Percentiles rank a stretch among this genome's conserved stretches.
These are phyloP conservation scores for Hippolais icterina DNA, from an alignment of 2,113 vertebrate genomes.

Conservation along the genomic window DNA sequence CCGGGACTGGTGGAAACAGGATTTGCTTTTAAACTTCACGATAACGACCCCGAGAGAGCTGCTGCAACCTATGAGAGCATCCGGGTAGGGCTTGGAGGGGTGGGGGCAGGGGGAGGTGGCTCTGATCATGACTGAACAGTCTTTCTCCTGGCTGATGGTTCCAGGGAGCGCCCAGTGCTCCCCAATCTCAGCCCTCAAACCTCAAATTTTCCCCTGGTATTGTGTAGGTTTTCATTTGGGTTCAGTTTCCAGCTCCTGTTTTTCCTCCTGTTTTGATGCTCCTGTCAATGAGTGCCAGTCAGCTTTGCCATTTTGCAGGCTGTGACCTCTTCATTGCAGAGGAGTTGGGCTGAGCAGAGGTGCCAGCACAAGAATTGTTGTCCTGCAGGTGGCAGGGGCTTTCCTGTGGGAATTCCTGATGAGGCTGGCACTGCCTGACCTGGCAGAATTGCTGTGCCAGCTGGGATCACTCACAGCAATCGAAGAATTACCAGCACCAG, in stretches of 20 bases:
- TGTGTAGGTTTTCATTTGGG: not conserved
- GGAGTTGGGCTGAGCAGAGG: not conserved
- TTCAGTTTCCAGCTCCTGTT: not conserved
- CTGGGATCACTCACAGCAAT: not conserved
- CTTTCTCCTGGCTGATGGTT: not conserved
- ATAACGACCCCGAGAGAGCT: slow-evolving; percentile 90
- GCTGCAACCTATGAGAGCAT: slow-evolving; percentile 92
- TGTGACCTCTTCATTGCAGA: not conserved
- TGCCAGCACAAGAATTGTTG: not conserved
- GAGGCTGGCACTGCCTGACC: not conserved
- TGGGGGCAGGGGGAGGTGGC: not conserved
- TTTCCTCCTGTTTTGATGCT: not conserved
- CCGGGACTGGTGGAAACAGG: slow-evolving; percentile 94
- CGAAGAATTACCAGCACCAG: not conserved
- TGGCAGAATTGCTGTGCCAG: not conserved
- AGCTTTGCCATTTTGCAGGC: not conserved
- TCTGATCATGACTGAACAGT: not conserved
- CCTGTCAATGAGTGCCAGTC: not conserved
- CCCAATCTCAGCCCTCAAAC: not conserved
- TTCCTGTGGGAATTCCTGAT: not conserved
- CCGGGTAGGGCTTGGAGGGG: slow-evolving; percentile 78
- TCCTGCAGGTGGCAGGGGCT: not conserved
- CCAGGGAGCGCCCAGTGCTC: not conserved
- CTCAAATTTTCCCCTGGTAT: not conserved
- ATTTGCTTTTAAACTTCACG: slow-evolving; percentile 91